A percentile compares a stretch with the other conserved stretches of the same genome.
phyloP scores from a whole-genome alignment of 2,113 vertebrate species.

The Falco punctatus region DNA sequence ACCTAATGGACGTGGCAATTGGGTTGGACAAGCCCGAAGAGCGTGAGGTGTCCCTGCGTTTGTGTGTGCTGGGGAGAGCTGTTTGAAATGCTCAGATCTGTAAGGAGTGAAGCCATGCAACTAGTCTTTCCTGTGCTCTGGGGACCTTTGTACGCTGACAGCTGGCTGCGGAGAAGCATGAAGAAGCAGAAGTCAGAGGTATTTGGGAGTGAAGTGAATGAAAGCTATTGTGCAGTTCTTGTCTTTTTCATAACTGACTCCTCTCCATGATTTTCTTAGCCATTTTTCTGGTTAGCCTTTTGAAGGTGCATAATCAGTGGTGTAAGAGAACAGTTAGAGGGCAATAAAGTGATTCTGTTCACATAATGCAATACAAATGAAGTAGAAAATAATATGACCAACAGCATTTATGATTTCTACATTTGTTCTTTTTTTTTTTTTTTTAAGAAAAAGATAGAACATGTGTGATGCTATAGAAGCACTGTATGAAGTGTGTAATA shows the following conservation, averaged over 20 bases:
- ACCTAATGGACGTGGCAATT: neutral
- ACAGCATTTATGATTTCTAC: neutral
- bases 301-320: neutral
- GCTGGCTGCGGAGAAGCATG: neutral
- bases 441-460: neutral
- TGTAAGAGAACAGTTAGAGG: neutral
- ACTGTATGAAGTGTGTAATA: neutral
- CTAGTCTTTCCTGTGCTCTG: neutral
- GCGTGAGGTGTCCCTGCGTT: rapidly evolving
- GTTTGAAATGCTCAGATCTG: neutral
- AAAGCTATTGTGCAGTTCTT: neutral
- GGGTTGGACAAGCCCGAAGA: neutral
- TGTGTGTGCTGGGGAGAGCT: neutral
- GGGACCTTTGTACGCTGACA: neutral
- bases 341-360: neutral
- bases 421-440: no score
- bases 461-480: neutral
- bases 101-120: neutral
- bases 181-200: neutral
- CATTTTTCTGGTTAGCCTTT: neutral
- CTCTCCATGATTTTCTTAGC: neutral
- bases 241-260: neutral
- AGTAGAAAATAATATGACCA: neutral
- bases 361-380: neutral
- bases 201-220: neutral